Percentiles rank a stretch among this genome's conserved stretches.
phyloP scores from a whole-genome alignment of 1,140 invertebrate genomes.

The Drosophila murphyi region DNA sequence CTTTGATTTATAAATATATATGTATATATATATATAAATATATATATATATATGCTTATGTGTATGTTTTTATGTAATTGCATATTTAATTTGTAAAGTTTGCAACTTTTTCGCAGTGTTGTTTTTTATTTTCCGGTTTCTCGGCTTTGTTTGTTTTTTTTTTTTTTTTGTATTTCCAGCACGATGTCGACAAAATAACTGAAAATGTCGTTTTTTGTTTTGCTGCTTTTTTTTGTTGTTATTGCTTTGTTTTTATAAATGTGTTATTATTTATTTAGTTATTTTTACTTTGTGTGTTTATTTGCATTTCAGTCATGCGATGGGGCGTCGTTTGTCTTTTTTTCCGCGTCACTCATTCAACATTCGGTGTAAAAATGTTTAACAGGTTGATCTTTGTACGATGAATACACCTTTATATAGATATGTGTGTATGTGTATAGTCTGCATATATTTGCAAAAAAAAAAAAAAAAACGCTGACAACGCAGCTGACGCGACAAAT shows the following conservation, averaged over 20 bases:
- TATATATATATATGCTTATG: not conserved
- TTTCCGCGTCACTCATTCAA: conserved; percentile 54
- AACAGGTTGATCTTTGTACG: conserved; percentile 56
- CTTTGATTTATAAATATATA: conserved; percentile 7
- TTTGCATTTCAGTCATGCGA: conserved; percentile 78
- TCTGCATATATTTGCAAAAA: conserved; percentile 12
- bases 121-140: conserved; percentile 29
- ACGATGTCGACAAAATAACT: conserved; percentile 20
- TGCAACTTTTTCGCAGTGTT: conserved; percentile 5
- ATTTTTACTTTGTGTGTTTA: conserved; percentile 36
- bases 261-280: conserved; percentile 48
- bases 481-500: conserved; percentile 11
- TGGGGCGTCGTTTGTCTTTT: conserved; percentile 19
- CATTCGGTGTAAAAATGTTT: conserved; percentile 69
- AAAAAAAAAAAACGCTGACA: conserved; percentile 20
- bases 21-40: not conserved
- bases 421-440: conserved; percentile 2
- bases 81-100: conserved; percentile 6
- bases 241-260: conserved; percentile 26
- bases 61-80: not conserved
- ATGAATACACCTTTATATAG: conserved; percentile 35
- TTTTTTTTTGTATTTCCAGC: conserved; percentile 18
- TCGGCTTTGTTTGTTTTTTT: conserved; percentile 20
- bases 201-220: conserved; percentile 24
- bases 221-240: conserved; percentile 28